Evolutionary conservation across 2,113 vertebrate genomes (phyloP), one percentile per base, ranked within the genome.

Genomic region (Glaucomys volans): DNA sequence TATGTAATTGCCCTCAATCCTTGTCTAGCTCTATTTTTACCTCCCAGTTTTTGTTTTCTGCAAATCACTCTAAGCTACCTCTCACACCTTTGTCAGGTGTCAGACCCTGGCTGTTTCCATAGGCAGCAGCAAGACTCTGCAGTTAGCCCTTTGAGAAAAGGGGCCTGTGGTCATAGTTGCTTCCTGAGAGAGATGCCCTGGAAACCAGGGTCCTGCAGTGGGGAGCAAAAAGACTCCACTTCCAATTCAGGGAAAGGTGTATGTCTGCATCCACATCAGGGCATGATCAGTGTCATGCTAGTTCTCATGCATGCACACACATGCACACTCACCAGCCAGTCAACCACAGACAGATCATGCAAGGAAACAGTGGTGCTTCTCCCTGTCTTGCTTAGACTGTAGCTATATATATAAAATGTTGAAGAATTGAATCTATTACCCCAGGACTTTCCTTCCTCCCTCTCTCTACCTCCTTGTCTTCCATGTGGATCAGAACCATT

Each of bases 1-100:
- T 47, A 42, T 76, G 17, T 18, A 71, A 82, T 52, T 94, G 89
- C 37, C 75, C 87, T 87, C 26, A 74, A 71, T 93, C 83, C 69
- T 91, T 28, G 22, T n/a, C 93, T 77, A 86, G 35, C 40, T 90
- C 82, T 79, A 7, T 81, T 85, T 85, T 87, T 40, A 30, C 42
- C 80, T 4, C 12, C 57, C 62, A 26, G 1, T 8, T 62, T 62
- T 62, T 62, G 54, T 80, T 87, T 64, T 59, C 87, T 35, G 32
- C 50, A 80, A 57, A 40, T 92, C 84, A 66, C 90, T 92, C 57
- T 32, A 44, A 71, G 54, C 79, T 35, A 26, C 69, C 64, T 74
- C 71, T 83, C 76, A 42, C 12, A 4, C 50, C 26, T 2, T 8
- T 0, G 2, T 75, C 66, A 57, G 59, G 74, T 26, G 52, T 79